Base-by-base conservation (phyloP, 2,113 vertebrate genomes). In the Periophthalmodon schlosseri region DNA sequence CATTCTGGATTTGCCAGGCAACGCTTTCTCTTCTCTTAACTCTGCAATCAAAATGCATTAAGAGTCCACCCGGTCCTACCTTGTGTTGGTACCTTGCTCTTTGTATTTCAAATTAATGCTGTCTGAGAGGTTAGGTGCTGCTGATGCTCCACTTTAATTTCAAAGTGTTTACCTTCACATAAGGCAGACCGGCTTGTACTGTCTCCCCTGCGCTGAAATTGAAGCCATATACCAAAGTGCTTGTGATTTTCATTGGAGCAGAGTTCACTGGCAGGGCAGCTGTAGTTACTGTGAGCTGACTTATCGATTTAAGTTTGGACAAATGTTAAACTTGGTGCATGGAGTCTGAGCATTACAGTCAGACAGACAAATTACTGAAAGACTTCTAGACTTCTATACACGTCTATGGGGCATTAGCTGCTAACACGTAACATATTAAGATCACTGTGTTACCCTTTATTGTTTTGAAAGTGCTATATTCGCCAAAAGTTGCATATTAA, bases 91-190 rank as follows among this genome's bases (percentile, higher is more conserved):
- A 72, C 44, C 50, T 20, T 5, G 46, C 58, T 39, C 52, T 71
- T 72, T 82, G 21, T 60, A 33, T 64, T 76, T 81, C 44, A 65
- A 70, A 70, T 74, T 47, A 80, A 74, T 56, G 66, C 13, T 8
- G 64, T 36, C 47, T 58, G 4, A 56, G 20, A 72, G 50, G 56
- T 68, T 73, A 50, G 66, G 73, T 44, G 39, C 68, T 74, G 78
- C 72, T 83, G 77, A 77, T 54, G 50, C 63, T 60, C 28, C 46
- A 8, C 28, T 74, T 60, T 23, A 66, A 21, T 65, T 64, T 64
- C 1, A 46, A 21, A 44, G 47, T 73, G 66, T 78, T 78, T 70
- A 56, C 54, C 58, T 75, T 33, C 58, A 68, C 39, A 28, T 46
- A 33, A 67, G 71, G 73, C 70, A 23, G 74, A 61, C 14, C 20